phyloP scores from a whole-genome alignment of 2,113 vertebrate genomes.

The Blennius ocellaris region DNA sequence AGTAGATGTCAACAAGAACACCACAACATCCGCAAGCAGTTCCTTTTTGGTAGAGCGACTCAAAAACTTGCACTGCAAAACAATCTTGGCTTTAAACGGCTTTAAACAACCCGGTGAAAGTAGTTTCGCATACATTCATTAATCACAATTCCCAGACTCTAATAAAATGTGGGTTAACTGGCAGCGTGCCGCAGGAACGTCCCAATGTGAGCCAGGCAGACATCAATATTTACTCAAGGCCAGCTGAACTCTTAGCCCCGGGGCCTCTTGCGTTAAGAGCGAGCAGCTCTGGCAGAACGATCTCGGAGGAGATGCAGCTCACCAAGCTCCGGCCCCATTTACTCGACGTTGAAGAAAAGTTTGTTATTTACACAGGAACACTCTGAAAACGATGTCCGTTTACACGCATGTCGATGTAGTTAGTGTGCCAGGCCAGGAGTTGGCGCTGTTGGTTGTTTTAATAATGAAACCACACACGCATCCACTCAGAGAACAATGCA shows the following conservation, averaged over 20 bases:
- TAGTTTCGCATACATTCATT: constrained; percentile 26
- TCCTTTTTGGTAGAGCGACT: constrained; percentile 25
- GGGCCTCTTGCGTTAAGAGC: not conserved
- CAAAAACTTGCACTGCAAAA: constrained; percentile 15
- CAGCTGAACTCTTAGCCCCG: constrained; percentile 32
- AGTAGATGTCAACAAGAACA: constrained; percentile 19
- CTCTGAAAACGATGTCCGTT: no score
- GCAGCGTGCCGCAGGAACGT: constrained; percentile 13
- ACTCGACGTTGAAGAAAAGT: no score
- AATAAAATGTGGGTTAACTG: constrained; percentile 56
- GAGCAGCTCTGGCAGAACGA: constrained; percentile 19
- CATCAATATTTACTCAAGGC: constrained; percentile 61
- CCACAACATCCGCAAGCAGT: constrained; percentile 41
- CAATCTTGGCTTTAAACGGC: constrained; percentile 44
- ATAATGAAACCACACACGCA: no score
- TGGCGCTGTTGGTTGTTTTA: no score
- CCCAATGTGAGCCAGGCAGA: constrained; percentile 55
- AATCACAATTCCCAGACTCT: constrained; percentile 31
- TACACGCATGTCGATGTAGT: no score
- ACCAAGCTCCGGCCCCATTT: no score
- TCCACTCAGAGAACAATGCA: no score
- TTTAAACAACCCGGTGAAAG: no score
- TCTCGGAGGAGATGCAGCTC: constrained; percentile 15
- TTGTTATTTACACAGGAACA: no score
- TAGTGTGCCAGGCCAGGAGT: no score